Evolutionary conservation across 2,888 invertebrate species (phyloP).

Genomic region (Slavum lentiscoides): DNA sequence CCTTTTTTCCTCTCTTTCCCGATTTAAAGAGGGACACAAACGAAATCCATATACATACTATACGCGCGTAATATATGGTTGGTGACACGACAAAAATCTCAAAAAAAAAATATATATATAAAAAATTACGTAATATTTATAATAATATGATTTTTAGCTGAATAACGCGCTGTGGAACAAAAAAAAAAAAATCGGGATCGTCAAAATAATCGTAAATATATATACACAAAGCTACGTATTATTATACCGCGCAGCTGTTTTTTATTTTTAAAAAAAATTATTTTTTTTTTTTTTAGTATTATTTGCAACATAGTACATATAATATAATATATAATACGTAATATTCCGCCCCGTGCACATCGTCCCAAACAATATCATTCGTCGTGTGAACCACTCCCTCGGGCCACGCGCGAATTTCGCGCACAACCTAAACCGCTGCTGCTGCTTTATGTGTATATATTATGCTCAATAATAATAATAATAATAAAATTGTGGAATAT

Average conservation of each 20-base stretch:
- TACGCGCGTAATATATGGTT: background rate
- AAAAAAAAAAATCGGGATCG: constrained; percentile 36
- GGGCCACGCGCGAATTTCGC: constrained; percentile 17
- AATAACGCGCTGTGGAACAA: constrained; percentile 28
- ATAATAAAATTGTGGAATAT: background rate
- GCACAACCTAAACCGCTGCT: background rate
- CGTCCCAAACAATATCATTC: constrained; percentile 39
- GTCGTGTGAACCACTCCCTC: constrained; percentile 53
- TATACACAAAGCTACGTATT: background rate
- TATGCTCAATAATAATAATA: background rate
- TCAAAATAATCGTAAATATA: constrained; percentile 41
- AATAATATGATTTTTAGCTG: constrained; percentile 36
- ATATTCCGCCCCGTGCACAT: constrained; percentile 43
- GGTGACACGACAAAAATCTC: constrained; percentile 23
- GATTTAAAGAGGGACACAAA: background rate
- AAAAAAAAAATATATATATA: background rate
- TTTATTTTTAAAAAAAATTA: constrained; percentile 8
- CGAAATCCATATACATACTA: background rate
- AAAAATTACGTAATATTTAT: constrained; percentile 31
- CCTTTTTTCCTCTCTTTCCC: background rate
- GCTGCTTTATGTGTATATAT: background rate
- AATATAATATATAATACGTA: background rate
- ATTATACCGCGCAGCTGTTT: constrained; percentile 16
- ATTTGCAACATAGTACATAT: constrained; percentile 11
- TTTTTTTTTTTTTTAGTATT: constrained; percentile 28